Evolutionary conservation across 2,113 vertebrate genomes (phyloP).

Genomic region (Scolopax mira): DNA sequence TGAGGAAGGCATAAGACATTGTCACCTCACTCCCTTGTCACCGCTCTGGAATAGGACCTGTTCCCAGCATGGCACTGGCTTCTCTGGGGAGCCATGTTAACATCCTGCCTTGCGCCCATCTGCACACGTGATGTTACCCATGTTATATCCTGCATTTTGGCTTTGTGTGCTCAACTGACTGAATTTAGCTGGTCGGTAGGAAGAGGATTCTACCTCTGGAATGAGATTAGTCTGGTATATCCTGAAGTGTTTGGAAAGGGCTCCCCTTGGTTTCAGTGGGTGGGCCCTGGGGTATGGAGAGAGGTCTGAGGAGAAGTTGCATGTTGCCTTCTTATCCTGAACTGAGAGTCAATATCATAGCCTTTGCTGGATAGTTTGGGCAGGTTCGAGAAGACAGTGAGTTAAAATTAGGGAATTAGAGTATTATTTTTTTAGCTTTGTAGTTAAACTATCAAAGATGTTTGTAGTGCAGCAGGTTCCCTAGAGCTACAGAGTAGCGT

Average conservation of each 20-base stretch:
- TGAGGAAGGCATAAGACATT: fast-evolving
- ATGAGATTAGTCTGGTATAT: neutral
- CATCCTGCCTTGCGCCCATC: neutral
- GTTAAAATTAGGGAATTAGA: neutral
- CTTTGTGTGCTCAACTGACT: neutral
- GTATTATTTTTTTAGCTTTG: neutral
- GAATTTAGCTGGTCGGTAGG: neutral
- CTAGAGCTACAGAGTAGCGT: fast-evolving
- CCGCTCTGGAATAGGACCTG: neutral
- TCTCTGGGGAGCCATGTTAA: neutral
- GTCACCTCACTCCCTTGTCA: neutral
- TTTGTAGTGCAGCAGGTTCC: neutral
- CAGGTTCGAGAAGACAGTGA: neutral
- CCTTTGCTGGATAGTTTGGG: neutral
- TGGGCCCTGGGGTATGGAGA: neutral
- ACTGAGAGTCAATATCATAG: neutral
- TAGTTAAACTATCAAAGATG: neutral
- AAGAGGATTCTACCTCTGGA: neutral
- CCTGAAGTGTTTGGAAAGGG: neutral
- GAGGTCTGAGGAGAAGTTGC: neutral
- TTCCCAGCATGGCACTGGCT: neutral
- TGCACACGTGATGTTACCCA: neutral
- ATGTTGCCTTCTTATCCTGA: neutral
- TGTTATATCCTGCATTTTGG: neutral
- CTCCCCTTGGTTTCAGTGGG: neutral